Percentiles rank a stretch among this genome's conserved stretches.
Evolutionary conservation across 2,888 invertebrate species (phyloP).

Genomic region (Drosophila vallismaia): DNA sequence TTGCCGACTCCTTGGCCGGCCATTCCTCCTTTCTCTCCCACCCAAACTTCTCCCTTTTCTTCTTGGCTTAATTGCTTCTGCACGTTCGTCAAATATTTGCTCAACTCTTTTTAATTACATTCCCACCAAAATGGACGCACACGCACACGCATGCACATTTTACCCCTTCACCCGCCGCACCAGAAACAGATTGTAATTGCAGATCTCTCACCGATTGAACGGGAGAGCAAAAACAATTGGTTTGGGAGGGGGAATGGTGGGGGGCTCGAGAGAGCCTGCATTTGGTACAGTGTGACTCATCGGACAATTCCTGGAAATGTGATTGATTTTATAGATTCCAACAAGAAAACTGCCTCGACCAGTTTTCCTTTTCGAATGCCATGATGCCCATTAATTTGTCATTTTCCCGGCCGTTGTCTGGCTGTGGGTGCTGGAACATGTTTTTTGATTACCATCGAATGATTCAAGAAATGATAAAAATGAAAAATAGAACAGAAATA

Average conservation of each 20-base stretch:
- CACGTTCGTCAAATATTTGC: conserved; percentile 78
- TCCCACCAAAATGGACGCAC: conserved; percentile 45
- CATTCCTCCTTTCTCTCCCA: neutral
- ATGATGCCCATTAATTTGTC: conserved; percentile 18
- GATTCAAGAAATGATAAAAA: neutral
- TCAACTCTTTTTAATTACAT: conserved; percentile 77
- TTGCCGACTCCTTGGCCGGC: conserved; percentile 7
- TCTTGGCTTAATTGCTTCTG: conserved; percentile 63
- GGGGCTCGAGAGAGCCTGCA: neutral
- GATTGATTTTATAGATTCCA: conserved; percentile 42
- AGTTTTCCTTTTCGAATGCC: conserved; percentile 16
- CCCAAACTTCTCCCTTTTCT: neutral
- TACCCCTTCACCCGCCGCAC: conserved; percentile 39
- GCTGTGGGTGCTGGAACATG: neutral
- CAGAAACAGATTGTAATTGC: conserved; percentile 33
- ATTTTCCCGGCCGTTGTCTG: conserved; percentile 8
- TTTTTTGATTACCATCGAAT: conserved; percentile 1
- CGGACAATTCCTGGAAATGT: conserved; percentile 33
- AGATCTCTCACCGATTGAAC: conserved; percentile 27
- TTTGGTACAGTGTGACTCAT: conserved; percentile 36
- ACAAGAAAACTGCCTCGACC: conserved; percentile 20
- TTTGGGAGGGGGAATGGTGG: neutral
- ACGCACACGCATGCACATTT: conserved; percentile 20
- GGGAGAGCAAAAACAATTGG: conserved; percentile 1
- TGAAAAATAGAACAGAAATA: neutral